A percentile compares a stretch with the other conserved stretches of the same genome.
Conservation (phyloP, 2,797 vertebrate genomes). For the Pteronotus mesoamericanus region DNA sequence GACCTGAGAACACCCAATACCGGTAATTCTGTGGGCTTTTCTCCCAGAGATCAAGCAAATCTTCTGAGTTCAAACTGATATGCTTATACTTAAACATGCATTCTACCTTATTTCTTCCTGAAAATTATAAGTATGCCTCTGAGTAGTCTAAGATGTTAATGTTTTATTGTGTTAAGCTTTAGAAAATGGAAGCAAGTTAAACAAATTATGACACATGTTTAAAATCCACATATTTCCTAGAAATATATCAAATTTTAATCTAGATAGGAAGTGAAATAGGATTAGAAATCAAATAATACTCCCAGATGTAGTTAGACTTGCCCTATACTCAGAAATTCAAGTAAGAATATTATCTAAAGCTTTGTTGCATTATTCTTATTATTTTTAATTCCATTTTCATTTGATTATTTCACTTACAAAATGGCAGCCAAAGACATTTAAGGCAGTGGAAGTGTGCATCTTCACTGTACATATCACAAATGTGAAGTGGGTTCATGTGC, state of each 20-base stretch:
- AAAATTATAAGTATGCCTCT: not conserved
- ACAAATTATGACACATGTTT: not conserved
- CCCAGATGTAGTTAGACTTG: not conserved
- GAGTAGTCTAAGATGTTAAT: not conserved
- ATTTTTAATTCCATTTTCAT: slow-evolving; percentile 19
- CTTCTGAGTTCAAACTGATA: not conserved
- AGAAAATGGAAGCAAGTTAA: slow-evolving; percentile 4
- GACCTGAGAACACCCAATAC: not conserved
- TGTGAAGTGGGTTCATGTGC: not conserved
- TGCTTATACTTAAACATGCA: not conserved
- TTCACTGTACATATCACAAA: not conserved
- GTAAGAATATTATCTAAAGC: not conserved
- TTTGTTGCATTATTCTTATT: not conserved
- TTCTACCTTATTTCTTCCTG: not conserved
- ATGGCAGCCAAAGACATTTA: slow-evolving; percentile 3
- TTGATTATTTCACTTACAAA: not conserved
- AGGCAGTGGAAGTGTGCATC: not conserved
- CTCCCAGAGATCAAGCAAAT: not conserved
- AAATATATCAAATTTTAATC: not conserved
- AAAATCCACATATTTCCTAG: not conserved
- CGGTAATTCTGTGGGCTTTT: not conserved
- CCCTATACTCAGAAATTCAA: not conserved
- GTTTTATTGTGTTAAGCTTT: not conserved
- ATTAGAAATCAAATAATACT: not conserved
- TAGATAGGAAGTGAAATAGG: not conserved